These are phyloP conservation scores for Drosophila meridionalis DNA, from an alignment of 2,888 invertebrate species.

Conservation along the genomic window DNA sequence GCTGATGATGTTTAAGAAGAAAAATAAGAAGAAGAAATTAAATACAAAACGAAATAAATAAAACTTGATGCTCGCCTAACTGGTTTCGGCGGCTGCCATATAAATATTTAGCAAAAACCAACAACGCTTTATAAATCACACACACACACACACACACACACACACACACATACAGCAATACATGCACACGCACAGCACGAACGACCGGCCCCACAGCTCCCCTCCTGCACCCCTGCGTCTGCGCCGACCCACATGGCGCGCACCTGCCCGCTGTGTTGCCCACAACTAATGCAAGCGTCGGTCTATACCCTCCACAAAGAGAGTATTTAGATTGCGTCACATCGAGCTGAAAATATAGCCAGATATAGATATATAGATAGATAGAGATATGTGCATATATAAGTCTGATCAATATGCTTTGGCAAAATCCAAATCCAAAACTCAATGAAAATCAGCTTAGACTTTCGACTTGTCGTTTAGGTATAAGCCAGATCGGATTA, in stretches of 20 bases:
- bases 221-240: background rate
- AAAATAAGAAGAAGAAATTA: slow-evolving; percentile 18
- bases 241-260: slow-evolving; percentile 29
- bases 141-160: slow-evolving; percentile 29
- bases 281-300: slow-evolving; percentile 46
- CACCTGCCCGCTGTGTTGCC: slow-evolving; percentile 50
- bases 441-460: background rate
- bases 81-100: slow-evolving; percentile 65
- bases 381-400: background rate
- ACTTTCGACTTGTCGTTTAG: background rate
- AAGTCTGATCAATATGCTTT: background rate
- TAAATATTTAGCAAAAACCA: slow-evolving; percentile 78
- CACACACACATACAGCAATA: background rate
- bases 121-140: slow-evolving; percentile 68
- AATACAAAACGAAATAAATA: slow-evolving; percentile 32
- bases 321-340: slow-evolving; percentile 11
- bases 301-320: slow-evolving; percentile 32
- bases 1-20: slow-evolving; percentile 9
- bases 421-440: background rate
- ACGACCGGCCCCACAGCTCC: slow-evolving; percentile 38
- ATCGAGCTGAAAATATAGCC: background rate
- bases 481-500: background rate
- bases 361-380: background rate
- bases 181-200: slow-evolving; percentile 38
- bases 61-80: slow-evolving; percentile 57